Conservation (phyloP, 2,797 vertebrate genomes). For the Sciaenops ocellatus region DNA sequence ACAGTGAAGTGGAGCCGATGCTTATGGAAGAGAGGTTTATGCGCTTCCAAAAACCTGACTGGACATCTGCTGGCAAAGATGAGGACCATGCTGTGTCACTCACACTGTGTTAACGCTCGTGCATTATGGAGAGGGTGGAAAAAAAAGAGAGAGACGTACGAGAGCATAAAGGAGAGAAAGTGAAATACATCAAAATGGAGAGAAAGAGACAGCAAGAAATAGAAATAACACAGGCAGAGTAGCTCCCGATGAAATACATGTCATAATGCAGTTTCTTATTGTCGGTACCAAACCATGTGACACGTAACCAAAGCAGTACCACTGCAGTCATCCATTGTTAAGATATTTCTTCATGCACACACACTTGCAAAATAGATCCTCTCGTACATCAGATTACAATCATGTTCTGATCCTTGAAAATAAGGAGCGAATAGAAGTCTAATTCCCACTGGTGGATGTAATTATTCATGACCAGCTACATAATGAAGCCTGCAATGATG, state of each 20-base stretch:
- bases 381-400: conserved; percentile 27
- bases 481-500: conserved; percentile 43
- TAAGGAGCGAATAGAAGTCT: conserved; percentile 35
- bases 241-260: conserved; percentile 4
- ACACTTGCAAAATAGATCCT: conserved; percentile 13
- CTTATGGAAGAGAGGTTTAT: conserved; percentile 36
- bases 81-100: conserved; percentile 29
- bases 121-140: conserved; percentile 33
- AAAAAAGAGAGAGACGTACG: conserved; percentile 17
- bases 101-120: not conserved
- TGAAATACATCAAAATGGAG: not conserved
- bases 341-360: conserved; percentile 1
- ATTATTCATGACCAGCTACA: conserved; percentile 53
- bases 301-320: conserved; percentile 17
- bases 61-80: conserved; percentile 39
- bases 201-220: not conserved
- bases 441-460: conserved; percentile 42
- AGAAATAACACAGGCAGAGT: conserved; percentile 3
- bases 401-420: conserved; percentile 17
- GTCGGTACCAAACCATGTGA: conserved; percentile 32
- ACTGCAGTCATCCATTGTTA: conserved; percentile 21
- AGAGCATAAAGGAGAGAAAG: conserved; percentile 7
- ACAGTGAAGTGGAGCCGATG: conserved; percentile 37
- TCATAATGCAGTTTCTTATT: conserved; percentile 40
- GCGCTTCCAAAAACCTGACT: conserved; percentile 35